These are phyloP conservation scores for Boloria selene DNA, from an alignment of 2,888 invertebrate genomes.

Conservation along the genomic window DNA sequence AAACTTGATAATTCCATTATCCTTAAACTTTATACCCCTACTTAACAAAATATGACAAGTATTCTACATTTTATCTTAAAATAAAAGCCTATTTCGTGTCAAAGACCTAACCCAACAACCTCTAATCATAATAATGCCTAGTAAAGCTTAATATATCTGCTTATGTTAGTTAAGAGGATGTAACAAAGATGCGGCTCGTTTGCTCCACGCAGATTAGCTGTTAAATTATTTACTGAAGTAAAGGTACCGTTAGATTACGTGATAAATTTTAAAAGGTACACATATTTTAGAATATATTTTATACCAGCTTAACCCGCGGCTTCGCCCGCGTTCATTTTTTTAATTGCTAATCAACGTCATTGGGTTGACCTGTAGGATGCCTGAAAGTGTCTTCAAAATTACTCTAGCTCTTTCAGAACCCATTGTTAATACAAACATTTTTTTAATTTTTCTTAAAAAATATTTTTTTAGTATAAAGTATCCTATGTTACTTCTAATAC, in stretches of 20 bases:
- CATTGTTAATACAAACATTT: too few relatives aligned
- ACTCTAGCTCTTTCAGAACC: too few relatives aligned
- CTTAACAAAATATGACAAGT: neutral
- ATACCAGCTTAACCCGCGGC: too few relatives aligned
- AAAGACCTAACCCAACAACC: neutral
- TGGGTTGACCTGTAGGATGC: too few relatives aligned
- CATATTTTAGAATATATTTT: too few relatives aligned
- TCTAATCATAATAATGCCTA: slow-evolving; percentile 23
- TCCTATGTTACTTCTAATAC: too few relatives aligned
- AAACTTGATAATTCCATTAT: neutral
- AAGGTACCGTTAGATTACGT: neutral
- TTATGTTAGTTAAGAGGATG: slow-evolving; percentile 16
- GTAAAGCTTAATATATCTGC: slow-evolving; percentile 16
- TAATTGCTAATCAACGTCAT: too few relatives aligned
- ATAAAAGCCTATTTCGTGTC: neutral
- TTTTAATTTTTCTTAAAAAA: too few relatives aligned
- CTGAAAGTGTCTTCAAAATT: too few relatives aligned
- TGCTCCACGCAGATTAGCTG: neutral
- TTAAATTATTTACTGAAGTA: neutral
- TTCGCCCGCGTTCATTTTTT: too few relatives aligned
- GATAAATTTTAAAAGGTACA: neutral
- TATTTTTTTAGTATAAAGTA: too few relatives aligned
- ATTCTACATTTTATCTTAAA: neutral
- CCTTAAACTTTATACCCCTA: neutral
- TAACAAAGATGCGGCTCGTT: slow-evolving; percentile 19